These are phyloP conservation scores for Tethea ocularis DNA, from an alignment of 2,888 invertebrate species.

Conservation along the genomic window DNA sequence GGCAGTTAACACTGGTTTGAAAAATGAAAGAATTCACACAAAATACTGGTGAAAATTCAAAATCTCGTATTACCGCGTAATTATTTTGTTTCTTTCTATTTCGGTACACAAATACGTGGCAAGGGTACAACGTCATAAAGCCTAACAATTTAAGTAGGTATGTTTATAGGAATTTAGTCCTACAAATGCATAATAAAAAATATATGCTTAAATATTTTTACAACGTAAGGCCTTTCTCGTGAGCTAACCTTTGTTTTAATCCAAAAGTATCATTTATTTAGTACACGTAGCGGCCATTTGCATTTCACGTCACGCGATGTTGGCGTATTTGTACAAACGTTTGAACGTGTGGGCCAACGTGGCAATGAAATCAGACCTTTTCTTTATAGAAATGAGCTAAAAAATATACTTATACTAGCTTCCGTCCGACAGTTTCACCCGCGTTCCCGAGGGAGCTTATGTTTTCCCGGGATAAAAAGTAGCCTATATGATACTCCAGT, in stretches of 20 bases:
- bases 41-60: not conserved
- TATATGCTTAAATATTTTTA: conserved; percentile 1
- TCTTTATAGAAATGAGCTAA: not conserved
- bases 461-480: too few species aligned
- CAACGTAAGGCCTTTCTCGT: conserved; percentile 11
- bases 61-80: too few species aligned
- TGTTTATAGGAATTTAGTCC: not conserved
- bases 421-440: too few species aligned
- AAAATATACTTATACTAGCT: too few species aligned
- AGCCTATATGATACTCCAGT: too few species aligned
- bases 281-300: conserved; percentile 34
- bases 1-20: not conserved
- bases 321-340: conserved; percentile 28
- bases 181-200: conserved; percentile 2
- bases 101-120: conserved; percentile 12
- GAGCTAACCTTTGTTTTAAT: conserved; percentile 26
- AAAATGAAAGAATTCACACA: not conserved
- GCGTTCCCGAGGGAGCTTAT: too few species aligned
- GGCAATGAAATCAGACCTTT: conserved; percentile 20
- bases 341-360: conserved; percentile 15
- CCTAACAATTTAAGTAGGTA: not conserved
- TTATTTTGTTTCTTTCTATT: conserved; percentile 19
- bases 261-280: conserved; percentile 40
- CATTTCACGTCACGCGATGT: conserved; percentile 49
- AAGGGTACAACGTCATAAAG: not conserved